Base-by-base conservation (phyloP, 1,140 invertebrate genomes). In the Battus philenor region DNA sequence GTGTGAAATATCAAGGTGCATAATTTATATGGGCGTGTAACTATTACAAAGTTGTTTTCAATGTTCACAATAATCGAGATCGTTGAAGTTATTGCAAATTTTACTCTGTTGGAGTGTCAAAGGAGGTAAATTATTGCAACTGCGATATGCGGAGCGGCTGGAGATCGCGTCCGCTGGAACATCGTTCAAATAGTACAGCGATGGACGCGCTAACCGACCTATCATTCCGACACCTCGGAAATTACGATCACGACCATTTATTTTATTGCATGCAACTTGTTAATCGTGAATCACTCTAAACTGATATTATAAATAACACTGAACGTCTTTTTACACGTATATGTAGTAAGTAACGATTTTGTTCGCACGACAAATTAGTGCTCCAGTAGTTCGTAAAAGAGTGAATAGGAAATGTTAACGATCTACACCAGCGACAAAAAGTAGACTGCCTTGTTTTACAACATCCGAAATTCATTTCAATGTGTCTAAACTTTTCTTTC, bases 101-200 rank as follows among this genome's bases (percentile, higher is more conserved):
- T 76, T 76, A 64, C 68, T 61, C 66, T 73, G 63, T 67, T 71
- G 57, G 70, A 63, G 57, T 71, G 76, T 77, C 69, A 69, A 72
- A 77, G 59, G 62, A 64, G 57, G 66, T 73, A 73, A 80, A 75
- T 75, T 80, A 77, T 80, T 73, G 68, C 65, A 63, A 76, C 71
- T 68, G 65, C 71, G 76, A 75, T 71, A 70, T 59, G 65, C 62
- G 54, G 64, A 58, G 61, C 61, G 63, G 65, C 58, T 63, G 57
- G 64, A 57, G 60, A 68, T 60, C 44, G 55, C 11, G 53, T 41
- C 20, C 16, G 50, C 47, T 16, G 48, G 47, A 68, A 72, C 62
- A 69, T 74, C 65, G 56, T 64, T 73, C 74, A 75, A 71, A 78
- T 78, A 71, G 58, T 43, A 47, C 49, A 50, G 46, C 50, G 58